These are phyloP conservation scores for Chrysochloris asiatica DNA, from an alignment of 2,113 vertebrate species.

Conservation along the genomic window DNA sequence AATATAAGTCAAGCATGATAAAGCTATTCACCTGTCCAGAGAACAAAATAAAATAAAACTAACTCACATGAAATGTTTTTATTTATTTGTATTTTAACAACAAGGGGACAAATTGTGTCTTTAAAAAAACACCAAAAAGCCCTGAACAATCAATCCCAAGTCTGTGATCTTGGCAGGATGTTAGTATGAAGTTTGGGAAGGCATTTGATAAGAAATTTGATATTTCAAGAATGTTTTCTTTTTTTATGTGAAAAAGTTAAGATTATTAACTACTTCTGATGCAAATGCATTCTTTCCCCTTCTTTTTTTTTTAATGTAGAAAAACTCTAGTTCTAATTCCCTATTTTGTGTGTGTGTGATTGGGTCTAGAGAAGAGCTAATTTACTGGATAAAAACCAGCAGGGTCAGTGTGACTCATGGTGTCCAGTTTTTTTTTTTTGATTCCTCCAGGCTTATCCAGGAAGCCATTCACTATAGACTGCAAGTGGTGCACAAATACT, in stretches of 20 bases:
- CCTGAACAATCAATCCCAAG: neutral
- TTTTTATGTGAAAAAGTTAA: neutral
- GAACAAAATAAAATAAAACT: neutral
- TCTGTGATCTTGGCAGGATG: neutral
- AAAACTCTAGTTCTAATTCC: neutral
- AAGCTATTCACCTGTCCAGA: neutral
- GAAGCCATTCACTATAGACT: neutral
- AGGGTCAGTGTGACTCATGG: no score
- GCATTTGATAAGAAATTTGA: neutral
- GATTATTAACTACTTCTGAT: neutral
- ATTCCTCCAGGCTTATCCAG: neutral
- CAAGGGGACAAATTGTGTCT: neutral
- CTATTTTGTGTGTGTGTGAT: neutral
- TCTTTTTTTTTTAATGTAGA: neutral
- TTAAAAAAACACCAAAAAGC: neutral
- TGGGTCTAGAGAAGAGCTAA: neutral
- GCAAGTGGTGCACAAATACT: neutral
- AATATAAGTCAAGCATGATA: neutral
- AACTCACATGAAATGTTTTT: neutral
- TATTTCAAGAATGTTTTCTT: neutral
- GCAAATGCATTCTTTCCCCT: neutral
- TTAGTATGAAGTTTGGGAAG: neutral
- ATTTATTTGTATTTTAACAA: no score
- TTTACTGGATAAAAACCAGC: neutral
- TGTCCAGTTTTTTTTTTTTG: neutral